Conservation (phyloP, 2,113 vertebrate genomes). For the Gila orcuttii region DNA sequence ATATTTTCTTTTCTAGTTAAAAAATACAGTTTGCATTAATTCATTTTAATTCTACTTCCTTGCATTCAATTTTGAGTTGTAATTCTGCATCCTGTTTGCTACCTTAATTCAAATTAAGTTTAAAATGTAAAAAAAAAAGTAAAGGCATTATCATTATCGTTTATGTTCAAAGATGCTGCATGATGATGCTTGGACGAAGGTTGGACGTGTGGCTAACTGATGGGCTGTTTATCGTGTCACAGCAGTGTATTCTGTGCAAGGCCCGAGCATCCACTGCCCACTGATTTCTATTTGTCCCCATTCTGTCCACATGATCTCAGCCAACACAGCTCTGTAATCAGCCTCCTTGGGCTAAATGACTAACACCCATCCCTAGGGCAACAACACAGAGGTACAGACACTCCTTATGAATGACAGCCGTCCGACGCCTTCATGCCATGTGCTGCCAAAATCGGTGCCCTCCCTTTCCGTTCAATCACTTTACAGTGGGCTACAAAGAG, state of each 20-base stretch:
- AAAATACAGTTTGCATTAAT: too few species aligned
- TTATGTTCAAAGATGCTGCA: constrained; percentile 15
- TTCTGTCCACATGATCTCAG: constrained; percentile 52
- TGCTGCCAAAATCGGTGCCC: constrained; percentile 61
- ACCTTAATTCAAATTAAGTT: not conserved
- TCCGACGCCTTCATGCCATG: constrained; percentile 40
- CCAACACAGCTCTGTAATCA: constrained; percentile 54
- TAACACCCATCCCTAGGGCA: constrained; percentile 33
- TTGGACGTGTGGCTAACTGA: constrained; percentile 46
- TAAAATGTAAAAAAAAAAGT: not conserved
- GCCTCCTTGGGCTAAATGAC: constrained; percentile 44
- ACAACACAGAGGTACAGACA: constrained; percentile 19
- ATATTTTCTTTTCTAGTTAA: too few species aligned
- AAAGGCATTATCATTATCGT: not conserved
- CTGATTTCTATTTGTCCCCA: constrained; percentile 55
- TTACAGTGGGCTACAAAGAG: constrained; percentile 48
- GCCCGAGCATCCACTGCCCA: constrained; percentile 50
- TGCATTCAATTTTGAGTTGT: not conserved
- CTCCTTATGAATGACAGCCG: constrained; percentile 50
- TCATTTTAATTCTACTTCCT: too few species aligned
- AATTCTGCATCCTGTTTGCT: not conserved
- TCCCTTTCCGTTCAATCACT: constrained; percentile 38
- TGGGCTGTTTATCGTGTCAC: constrained; percentile 48
- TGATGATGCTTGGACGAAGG: not conserved
- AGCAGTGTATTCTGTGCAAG: constrained; percentile 43